These are phyloP conservation scores for Typhlichthys eigenmanni DNA, from an alignment of 2,797 vertebrate genomes.

Conservation along the genomic window DNA sequence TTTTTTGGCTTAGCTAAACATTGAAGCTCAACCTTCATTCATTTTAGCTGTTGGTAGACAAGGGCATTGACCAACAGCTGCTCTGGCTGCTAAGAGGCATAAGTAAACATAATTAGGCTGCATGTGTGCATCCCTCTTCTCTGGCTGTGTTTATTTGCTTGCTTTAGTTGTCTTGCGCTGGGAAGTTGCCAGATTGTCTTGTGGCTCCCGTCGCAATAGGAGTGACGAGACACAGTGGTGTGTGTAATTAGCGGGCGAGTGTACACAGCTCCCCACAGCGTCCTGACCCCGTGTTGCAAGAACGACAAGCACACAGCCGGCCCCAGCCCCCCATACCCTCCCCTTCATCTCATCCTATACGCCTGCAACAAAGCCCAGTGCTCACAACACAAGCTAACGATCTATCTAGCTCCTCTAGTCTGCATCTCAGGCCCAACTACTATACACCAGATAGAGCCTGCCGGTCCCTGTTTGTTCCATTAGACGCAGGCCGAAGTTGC, in stretches of 20 bases:
- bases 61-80: constrained; percentile 48
- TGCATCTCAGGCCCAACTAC: constrained; percentile 22
- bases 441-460: constrained; percentile 31
- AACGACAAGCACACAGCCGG: constrained; percentile 45
- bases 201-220: constrained; percentile 59
- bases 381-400: constrained; percentile 58
- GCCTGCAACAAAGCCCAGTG: constrained; percentile 51
- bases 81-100: constrained; percentile 53
- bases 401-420: constrained; percentile 27
- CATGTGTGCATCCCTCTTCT: constrained; percentile 54
- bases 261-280: constrained; percentile 76
- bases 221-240: constrained; percentile 64
- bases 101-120: constrained; percentile 73
- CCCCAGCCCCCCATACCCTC: constrained; percentile 10
- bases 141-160: constrained; percentile 54
- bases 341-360: constrained; percentile 27
- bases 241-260: constrained; percentile 77
- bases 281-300: constrained; percentile 70
- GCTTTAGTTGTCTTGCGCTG: constrained; percentile 60
- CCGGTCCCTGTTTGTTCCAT: constrained; percentile 36
- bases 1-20: constrained; percentile 37
- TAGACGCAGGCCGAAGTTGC: constrained; percentile 17
- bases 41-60: constrained; percentile 39
- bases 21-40: constrained; percentile 38
- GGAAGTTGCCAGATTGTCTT: constrained; percentile 74